Conservation (phyloP, 2,888 invertebrate genomes). For the Eugnorisma glareosa region DNA sequence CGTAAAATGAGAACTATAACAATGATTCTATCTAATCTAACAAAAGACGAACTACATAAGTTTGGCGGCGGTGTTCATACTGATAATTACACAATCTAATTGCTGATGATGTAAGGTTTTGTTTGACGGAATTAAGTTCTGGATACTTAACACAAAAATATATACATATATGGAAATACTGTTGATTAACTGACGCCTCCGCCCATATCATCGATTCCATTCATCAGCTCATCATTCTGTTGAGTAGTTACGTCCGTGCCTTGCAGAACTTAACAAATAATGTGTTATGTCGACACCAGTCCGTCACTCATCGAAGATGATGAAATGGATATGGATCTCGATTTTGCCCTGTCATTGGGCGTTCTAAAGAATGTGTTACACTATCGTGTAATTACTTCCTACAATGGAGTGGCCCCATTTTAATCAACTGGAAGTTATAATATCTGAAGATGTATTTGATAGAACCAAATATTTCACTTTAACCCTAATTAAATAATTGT, state of each 20-base stretch:
- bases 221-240: slow-evolving; percentile 69
- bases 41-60: slow-evolving; percentile 84
- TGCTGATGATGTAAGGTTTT: slow-evolving; percentile 79
- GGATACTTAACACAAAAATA: slow-evolving; percentile 70
- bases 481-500: slow-evolving; percentile 10
- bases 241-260: slow-evolving; percentile 66
- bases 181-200: slow-evolving; percentile 76
- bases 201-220: slow-evolving; percentile 74
- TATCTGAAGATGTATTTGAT: slow-evolving; percentile 42
- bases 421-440: slow-evolving; percentile 52
- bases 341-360: slow-evolving; percentile 74
- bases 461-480: slow-evolving; percentile 23
- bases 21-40: slow-evolving; percentile 74
- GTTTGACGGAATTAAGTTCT: slow-evolving; percentile 78
- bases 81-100: slow-evolving; percentile 82
- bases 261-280: slow-evolving; percentile 69
- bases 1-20: slow-evolving; percentile 79
- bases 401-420: slow-evolving; percentile 64
- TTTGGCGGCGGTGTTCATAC: slow-evolving; percentile 77
- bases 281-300: slow-evolving; percentile 73
- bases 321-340: slow-evolving; percentile 77
- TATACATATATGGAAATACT: slow-evolving; percentile 66
- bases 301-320: slow-evolving; percentile 72
- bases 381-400: slow-evolving; percentile 76
- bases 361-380: slow-evolving; percentile 72